Base-by-base conservation (phyloP, 2,888 invertebrate species). In the Nephrotoma flavescens region DNA sequence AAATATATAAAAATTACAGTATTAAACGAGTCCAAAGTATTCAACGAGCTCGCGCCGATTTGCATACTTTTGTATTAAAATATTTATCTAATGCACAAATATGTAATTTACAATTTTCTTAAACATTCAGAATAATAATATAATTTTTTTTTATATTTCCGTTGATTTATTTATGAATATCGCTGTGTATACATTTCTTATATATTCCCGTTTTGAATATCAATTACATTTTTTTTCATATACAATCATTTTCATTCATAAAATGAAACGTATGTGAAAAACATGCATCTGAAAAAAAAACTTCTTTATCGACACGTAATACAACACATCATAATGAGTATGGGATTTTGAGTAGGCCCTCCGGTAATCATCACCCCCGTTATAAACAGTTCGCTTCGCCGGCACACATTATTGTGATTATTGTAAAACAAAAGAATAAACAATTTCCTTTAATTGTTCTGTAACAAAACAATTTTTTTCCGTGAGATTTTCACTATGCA, bases 21-120 rank as follows among this genome's bases (percentile, higher is more conserved):
- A 57, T 57, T 9, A 71, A 71, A 71, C 71, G 71, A 31, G n/a
- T 31, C 47, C 47, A 47, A 88, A 88, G 88, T 87, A 88, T 87
- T 88, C 86, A 87, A 88, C 88, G 88, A 88, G 88, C 83, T 87
- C 86, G 86, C 86, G 86, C 86, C 87, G 86, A 88, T 86, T 87
- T 88, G 88, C 87, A 87, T 87, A 88, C 87, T 87, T 88, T 88
- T 87, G 87, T 87, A 87, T 88, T 87, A 88, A 87, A 87, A 87
- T 87, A 31, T 9, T 47, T 12, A 47, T 47, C 47, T 47, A 45
- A 45, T 45, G 12, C 45, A 45, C 9, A 45, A 45, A 45, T 11
- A 31, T 31, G 87, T 87, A 88, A 88, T 88, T 88, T 87, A 87
- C 88, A 88, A 88, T 88, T 88, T 87, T 87, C 87, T 57, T 57